Evolutionary conservation across 2,797 vertebrate species (phyloP), one percentile per base, ranked within the genome.

Genomic region (Melanogrammus aeglefinus): DNA sequence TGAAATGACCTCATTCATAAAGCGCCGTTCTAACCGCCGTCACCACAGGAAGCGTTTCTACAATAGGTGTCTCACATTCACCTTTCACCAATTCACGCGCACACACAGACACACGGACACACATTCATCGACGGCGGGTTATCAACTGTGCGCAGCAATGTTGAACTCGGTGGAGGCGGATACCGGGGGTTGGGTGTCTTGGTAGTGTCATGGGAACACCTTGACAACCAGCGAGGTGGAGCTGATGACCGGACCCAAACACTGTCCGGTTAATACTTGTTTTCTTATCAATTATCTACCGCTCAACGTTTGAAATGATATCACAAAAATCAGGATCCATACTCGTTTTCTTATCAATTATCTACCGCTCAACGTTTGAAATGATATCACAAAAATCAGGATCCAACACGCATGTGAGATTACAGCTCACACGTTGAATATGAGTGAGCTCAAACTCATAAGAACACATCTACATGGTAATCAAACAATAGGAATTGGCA

Each of bases 1-100:
- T 73, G 1, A 79, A 81, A 57, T 57, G 51, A 57, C 51, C 51
- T 57, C 51, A 57, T 57, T 57, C 51, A n/a, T n/a, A 57, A 57
- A 57, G 51, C 51, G 7, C 51, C n/a, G 5, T n/a, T 57, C 21
- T 73, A 2, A 72, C 33, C 44, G 77, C 9, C 18, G 12, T n/a
- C 4, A n/a, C 51, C 51, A 57, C 51, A n/a, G 51, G 51, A 57
- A 57, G 51, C 21, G 18, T 21, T 6, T 57, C 16, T 18, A 57
- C 51, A 57, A 57, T 6, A 57, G 51, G 51, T 8, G 51, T 13
- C 51, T 57, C 51, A 8, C 51, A n/a, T 57, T n/a, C 51, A 57
- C 51, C 51, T 57, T 57, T n/a, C 51, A n/a, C 51, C 21, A 21
- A 21, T 18, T 57, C 51, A n/a, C 51, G 51, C 18, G n/a, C 4